Conservation (phyloP, 1,140 invertebrate genomes). For the Dolichoris vasculosae region DNA sequence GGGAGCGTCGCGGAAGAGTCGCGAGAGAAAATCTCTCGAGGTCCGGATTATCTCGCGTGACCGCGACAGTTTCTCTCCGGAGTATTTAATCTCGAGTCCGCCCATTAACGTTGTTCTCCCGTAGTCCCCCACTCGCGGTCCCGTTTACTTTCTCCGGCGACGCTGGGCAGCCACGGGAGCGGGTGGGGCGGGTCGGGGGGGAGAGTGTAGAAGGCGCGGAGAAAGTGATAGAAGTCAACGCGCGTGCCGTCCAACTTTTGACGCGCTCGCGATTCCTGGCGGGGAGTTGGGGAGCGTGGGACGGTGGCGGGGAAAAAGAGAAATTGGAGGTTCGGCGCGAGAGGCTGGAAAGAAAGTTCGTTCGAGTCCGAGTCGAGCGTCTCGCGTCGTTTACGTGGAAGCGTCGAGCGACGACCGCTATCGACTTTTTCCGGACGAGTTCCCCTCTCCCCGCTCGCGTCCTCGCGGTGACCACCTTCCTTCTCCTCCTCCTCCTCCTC, state of each 20-base stretch:
- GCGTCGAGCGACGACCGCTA: not conserved
- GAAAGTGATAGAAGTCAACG: slow-evolving; percentile 44
- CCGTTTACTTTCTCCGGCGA: not conserved
- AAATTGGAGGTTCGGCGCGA: slow-evolving; percentile 17
- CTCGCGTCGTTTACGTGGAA: slow-evolving; percentile 37
- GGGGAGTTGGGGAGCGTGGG: not conserved
- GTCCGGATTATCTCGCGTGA: slow-evolving; percentile 34
- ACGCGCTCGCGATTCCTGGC: slow-evolving; percentile 24
- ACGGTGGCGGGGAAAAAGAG: slow-evolving; percentile 11
- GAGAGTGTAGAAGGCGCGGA: slow-evolving; percentile 30
- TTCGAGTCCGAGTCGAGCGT: slow-evolving; percentile 1
- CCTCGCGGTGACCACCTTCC: no score
- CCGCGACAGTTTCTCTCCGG: slow-evolving; percentile 52
- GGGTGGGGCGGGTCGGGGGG: not conserved
- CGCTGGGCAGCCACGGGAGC: no score
- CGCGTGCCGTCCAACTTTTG: slow-evolving; percentile 47
- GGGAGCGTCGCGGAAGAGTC: not conserved
- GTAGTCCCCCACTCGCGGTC: slow-evolving; percentile 42
- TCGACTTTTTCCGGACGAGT: slow-evolving; percentile 23
- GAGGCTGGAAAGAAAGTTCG: slow-evolving; percentile 40
- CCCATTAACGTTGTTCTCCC: slow-evolving; percentile 57
- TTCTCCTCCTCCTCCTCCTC: not conserved
- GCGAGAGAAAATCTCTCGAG: slow-evolving; percentile 30
- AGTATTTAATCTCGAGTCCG: slow-evolving; percentile 75
- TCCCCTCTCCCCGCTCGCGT: not conserved